Percentiles rank a stretch among this genome's conserved stretches.
These are phyloP conservation scores for Trachelus tabidus DNA, from an alignment of 2,888 invertebrate species.

Conservation along the genomic window DNA sequence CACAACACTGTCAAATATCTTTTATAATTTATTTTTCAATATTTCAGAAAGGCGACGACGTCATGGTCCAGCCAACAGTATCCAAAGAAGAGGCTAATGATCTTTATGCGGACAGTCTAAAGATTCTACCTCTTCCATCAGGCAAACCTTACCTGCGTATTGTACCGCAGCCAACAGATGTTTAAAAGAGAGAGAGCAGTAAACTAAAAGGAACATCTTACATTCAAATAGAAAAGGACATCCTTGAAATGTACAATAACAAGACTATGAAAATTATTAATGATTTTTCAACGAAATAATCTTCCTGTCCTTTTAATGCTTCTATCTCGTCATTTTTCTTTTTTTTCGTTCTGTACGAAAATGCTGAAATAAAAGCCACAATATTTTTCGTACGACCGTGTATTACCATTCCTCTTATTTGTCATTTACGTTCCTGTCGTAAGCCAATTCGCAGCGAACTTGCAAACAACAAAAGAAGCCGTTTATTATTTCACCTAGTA, in stretches of 20 bases:
- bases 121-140: constrained; percentile 81
- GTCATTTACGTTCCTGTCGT: no score
- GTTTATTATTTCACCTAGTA: constrained; percentile 64
- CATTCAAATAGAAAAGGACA: no score
- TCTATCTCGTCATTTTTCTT: constrained; percentile 9
- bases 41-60: constrained; percentile 81
- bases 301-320: neutral
- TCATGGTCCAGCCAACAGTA: constrained; percentile 91
- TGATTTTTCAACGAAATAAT: no score
- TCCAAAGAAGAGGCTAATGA: constrained; percentile 75
- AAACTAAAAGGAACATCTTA: no score
- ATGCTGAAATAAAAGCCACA: constrained; percentile 19
- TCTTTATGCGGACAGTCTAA: constrained; percentile 79
- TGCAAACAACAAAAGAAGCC: constrained; percentile 66
- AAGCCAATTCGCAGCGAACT: constrained; percentile 25
- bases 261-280: no score
- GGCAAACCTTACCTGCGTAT: constrained; percentile 86
- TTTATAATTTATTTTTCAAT: constrained; percentile 36
- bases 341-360: constrained; percentile 23
- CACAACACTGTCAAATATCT: no score
- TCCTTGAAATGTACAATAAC: no score
- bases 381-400: constrained; percentile 22
- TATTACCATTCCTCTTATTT: no score
- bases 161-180: constrained; percentile 71
- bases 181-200: neutral